These are phyloP conservation scores for Noctua pronuba DNA, from an alignment of 2,888 invertebrate genomes.

Conservation along the genomic window DNA sequence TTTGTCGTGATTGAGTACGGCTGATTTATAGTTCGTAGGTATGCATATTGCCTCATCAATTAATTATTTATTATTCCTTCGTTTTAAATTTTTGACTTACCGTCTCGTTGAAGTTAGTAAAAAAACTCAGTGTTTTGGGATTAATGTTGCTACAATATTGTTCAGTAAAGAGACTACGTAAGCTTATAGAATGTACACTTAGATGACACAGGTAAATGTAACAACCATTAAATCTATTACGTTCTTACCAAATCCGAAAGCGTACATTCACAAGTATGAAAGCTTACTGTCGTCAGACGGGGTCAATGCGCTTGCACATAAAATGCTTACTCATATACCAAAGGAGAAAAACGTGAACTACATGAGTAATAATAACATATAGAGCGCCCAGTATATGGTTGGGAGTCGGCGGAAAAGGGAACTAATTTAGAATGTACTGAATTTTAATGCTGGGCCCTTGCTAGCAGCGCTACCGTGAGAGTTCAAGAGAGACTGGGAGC, in stretches of 20 bases:
- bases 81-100: not conserved
- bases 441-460: not conserved
- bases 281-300: slow-evolving; percentile 22
- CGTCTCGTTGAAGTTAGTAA: not conserved
- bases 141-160: not conserved
- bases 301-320: slow-evolving; percentile 33
- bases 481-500: not conserved
- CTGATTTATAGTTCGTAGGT: not conserved
- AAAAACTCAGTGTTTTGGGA: not conserved
- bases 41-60: not conserved
- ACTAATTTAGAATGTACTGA: slow-evolving; percentile 8
- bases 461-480: not conserved
- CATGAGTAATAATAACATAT: slow-evolving; percentile 38
- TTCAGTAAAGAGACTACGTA: not conserved
- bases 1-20: not conserved
- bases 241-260: slow-evolving; percentile 20
- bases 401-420: slow-evolving; percentile 4
- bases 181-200: not conserved
- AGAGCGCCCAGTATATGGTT: not conserved
- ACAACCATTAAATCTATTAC: slow-evolving; percentile 8
- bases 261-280: slow-evolving; percentile 22
- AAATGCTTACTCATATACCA: slow-evolving; percentile 46
- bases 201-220: not conserved
- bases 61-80: not conserved
- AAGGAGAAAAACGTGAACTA: slow-evolving; percentile 35